These are phyloP conservation scores for Zaprionus nigranus DNA, from an alignment of 1,140 invertebrate species.

Conservation along the genomic window DNA sequence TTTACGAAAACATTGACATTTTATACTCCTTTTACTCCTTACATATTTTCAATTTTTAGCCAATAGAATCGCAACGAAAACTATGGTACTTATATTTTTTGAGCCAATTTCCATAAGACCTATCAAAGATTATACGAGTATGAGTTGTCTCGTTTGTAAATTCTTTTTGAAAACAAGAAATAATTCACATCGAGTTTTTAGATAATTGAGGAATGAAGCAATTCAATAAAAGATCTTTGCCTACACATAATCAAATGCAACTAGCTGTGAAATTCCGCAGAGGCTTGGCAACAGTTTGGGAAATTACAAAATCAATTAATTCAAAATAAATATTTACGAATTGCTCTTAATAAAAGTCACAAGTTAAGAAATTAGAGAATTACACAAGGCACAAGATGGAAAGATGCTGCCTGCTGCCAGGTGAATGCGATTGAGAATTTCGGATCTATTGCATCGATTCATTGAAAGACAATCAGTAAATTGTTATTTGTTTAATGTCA, in stretches of 20 bases:
- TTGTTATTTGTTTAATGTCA: conserved; percentile 70
- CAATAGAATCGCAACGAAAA: neutral
- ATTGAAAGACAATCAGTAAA: conserved; percentile 51
- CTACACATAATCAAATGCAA: neutral
- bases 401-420: conserved; percentile 8
- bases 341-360: conserved; percentile 1
- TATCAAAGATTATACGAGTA: neutral
- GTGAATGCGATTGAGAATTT: conserved; percentile 1
- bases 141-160: neutral
- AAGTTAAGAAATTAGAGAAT: conserved; percentile 9
- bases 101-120: neutral
- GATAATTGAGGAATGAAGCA: neutral
- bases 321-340: conserved; percentile 11
- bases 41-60: neutral
- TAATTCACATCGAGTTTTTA: neutral
- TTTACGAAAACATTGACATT: too few relatives aligned
- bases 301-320: conserved; percentile 4
- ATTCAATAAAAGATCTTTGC: neutral
- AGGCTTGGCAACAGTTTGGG: neutral
- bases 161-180: neutral
- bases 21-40: too few relatives aligned
- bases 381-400: neutral
- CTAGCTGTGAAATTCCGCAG: neutral
- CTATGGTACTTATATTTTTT: neutral
- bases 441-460: conserved; percentile 28